A percentile compares a stretch with the other conserved stretches of the same genome.
Evolutionary conservation across 2,113 vertebrate genomes (phyloP).

Genomic region (Balaenoptera acutorostrata): DNA sequence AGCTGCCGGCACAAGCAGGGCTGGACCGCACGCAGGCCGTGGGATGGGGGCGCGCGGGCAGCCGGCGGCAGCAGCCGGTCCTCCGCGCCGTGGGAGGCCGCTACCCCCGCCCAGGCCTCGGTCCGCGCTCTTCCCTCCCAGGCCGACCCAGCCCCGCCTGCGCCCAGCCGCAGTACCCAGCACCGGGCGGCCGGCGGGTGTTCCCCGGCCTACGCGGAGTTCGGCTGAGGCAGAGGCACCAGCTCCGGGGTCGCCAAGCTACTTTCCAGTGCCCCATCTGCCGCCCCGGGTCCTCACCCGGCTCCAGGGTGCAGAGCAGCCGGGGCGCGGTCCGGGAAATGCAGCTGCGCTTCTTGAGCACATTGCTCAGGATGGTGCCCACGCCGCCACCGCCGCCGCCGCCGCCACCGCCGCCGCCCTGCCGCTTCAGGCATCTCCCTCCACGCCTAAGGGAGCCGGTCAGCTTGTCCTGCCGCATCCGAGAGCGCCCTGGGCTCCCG

Average conservation of each 20-base stretch:
- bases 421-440: slow-evolving; percentile 85
- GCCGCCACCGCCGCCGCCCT: slow-evolving; percentile 84
- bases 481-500: neutral
- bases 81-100: neutral
- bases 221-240: neutral
- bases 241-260: neutral
- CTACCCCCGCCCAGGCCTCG: neutral
- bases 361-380: slow-evolving; percentile 94
- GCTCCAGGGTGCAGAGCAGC: slow-evolving; percentile 96
- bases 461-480: slow-evolving; percentile 91
- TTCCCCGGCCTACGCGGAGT: neutral
- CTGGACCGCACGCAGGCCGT: neutral
- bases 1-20: neutral
- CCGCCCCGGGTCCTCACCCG: slow-evolving; percentile 83
- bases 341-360: slow-evolving; percentile 95
- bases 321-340: slow-evolving; percentile 95
- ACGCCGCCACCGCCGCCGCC: slow-evolving; percentile 85
- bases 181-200: accelerated
- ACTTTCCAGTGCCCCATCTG: neutral
- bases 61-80: neutral
- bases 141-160: neutral
- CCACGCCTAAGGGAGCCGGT: slow-evolving; percentile 85
- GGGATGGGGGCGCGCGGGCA: neutral
- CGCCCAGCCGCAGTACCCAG: neutral
- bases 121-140: neutral